Percentiles rank a stretch among this genome's conserved stretches.
phyloP scores from a whole-genome alignment of 2,797 vertebrate species.

The Lepus oiostolus region DNA sequence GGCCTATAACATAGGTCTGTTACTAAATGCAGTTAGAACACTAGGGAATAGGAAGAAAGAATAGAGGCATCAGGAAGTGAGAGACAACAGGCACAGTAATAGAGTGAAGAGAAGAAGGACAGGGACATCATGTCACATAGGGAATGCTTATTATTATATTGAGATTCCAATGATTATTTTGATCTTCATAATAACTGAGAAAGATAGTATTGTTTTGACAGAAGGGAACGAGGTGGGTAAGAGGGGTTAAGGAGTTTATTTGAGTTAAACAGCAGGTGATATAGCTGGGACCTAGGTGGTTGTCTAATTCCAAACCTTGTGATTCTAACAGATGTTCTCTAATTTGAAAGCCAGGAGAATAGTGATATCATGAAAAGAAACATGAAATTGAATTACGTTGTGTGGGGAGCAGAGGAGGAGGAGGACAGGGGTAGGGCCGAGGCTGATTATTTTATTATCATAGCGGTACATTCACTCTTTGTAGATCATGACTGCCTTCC shows the following conservation, averaged over 20 bases:
- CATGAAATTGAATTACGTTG: background rate
- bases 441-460: background rate
- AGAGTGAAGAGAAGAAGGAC: background rate
- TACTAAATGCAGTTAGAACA: background rate
- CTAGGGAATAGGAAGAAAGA: background rate
- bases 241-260: background rate
- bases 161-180: background rate
- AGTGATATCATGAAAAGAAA: background rate
- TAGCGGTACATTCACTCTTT: background rate
- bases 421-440: background rate
- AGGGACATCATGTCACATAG: background rate
- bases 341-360: background rate
- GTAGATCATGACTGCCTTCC: background rate
- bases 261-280: background rate
- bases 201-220: background rate
- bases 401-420: no score
- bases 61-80: background rate
- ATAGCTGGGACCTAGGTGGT: background rate
- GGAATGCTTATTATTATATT: background rate
- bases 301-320: conserved; percentile 6
- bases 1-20: background rate
- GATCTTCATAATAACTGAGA: background rate
- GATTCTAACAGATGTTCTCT: conserved; percentile 3
- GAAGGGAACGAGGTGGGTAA: background rate
- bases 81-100: background rate